Percentiles rank a stretch among this genome's conserved stretches.
Evolutionary conservation across 2,113 vertebrate species (phyloP).

Genomic region (Eonycteris spelaea): DNA sequence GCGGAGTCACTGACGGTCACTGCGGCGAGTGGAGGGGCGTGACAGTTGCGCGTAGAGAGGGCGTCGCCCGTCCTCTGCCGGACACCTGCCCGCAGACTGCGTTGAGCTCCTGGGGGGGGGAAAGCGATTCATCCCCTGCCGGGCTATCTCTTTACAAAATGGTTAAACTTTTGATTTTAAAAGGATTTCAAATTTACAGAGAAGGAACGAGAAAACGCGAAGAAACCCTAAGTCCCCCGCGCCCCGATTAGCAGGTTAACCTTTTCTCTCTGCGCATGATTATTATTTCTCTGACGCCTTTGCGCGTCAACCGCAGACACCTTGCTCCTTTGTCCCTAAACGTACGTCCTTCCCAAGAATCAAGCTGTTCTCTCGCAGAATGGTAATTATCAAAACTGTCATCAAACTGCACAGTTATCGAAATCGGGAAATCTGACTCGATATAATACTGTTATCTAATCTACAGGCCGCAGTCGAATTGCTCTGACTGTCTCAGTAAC

Average conservation of each 20-base stretch:
- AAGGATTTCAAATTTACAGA: neutral
- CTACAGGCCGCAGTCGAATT: neutral
- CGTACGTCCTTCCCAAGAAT: neutral
- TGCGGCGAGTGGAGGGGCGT: neutral
- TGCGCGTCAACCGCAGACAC: neutral
- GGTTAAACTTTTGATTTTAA: neutral
- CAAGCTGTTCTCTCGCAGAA: neutral
- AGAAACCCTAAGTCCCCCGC: neutral
- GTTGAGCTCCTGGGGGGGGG: neutral
- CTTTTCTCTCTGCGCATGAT: neutral
- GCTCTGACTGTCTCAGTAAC: neutral
- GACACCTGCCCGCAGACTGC: neutral
- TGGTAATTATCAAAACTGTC: neutral
- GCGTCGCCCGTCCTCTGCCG: fast-evolving
- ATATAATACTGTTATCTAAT: neutral
- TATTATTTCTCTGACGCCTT: conserved; percentile 21
- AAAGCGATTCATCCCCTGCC: neutral
- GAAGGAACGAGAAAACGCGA: neutral
- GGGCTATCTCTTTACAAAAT: neutral
- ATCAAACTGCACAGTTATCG: neutral
- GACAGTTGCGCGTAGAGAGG: neutral
- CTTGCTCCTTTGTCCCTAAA: neutral
- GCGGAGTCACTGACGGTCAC: neutral
- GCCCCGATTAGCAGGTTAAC: neutral
- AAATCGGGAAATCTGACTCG: neutral